Conservation (phyloP, 92 coral and sea anemone species). For the Parazoanthus atlanticus region DNA sequence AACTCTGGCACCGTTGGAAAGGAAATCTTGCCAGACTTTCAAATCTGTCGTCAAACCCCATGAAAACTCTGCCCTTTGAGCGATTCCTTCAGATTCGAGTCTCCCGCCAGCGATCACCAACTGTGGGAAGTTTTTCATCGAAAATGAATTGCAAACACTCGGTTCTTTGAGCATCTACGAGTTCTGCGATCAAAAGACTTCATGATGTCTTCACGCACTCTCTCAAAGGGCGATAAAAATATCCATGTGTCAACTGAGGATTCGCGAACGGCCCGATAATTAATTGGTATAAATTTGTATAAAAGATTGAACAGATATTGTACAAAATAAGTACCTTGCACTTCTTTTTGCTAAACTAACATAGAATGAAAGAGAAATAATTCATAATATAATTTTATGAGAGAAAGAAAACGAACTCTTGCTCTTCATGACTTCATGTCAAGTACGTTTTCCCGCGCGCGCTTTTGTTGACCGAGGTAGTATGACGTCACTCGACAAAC, state of each 20-base stretch:
- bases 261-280: too few species aligned
- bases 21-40: conserved; percentile 9
- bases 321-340: too few species aligned
- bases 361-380: too few species aligned
- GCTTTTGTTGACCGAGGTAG: too few species aligned
- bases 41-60: conserved; percentile 34
- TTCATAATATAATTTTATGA: too few species aligned
- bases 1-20: neutral
- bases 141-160: conserved; percentile 26
- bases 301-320: too few species aligned
- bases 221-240: conserved; percentile 31
- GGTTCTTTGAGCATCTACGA: conserved; percentile 27
- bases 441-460: too few species aligned
- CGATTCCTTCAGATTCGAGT: conserved; percentile 25
- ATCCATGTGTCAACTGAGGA: neutral
- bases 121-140: conserved; percentile 7
- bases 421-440: too few species aligned
- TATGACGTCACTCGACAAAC: too few species aligned
- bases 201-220: conserved; percentile 37
- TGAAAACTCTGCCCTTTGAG: conserved; percentile 36
- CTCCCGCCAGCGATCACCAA: neutral
- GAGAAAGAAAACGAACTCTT: too few species aligned
- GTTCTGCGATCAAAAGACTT: conserved; percentile 32
- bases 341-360: too few species aligned
- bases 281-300: too few species aligned